Percentiles rank a stretch among this genome's conserved stretches.
Evolutionary conservation across 2,888 invertebrate genomes (phyloP).

Genomic region (Morpho deidamia): DNA sequence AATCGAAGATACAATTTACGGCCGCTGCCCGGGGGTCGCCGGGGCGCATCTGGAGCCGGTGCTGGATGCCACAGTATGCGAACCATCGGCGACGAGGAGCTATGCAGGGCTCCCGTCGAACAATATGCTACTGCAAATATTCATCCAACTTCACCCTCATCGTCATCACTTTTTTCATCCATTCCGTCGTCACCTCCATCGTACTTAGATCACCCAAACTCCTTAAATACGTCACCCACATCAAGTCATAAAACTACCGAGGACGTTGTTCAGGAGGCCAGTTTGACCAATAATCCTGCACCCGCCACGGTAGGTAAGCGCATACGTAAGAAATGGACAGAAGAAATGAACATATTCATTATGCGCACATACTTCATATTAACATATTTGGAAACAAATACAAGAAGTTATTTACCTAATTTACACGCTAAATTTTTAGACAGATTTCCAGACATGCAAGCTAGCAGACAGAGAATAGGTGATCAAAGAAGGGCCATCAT

Average conservation of each 20-base stretch:
- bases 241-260: background rate
- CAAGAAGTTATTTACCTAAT: too few species aligned
- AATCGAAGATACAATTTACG: background rate
- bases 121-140: too few species aligned
- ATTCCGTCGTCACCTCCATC: too few species aligned
- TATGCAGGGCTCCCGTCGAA: too few species aligned
- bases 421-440: too few species aligned
- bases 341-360: slow-evolving; percentile 1
- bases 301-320: background rate
- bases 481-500: background rate
- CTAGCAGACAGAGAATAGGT: background rate
- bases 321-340: slow-evolving; percentile 1
- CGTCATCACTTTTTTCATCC: too few species aligned
- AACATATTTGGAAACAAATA: too few species aligned
- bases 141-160: too few species aligned
- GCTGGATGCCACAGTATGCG: slow-evolving; percentile 23
- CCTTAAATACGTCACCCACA: too few species aligned
- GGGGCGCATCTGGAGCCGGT: slow-evolving; percentile 12
- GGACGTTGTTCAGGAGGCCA: slow-evolving; percentile 4
- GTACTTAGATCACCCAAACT: too few species aligned
- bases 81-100: slow-evolving; percentile 5
- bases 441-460: background rate
- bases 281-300: background rate
- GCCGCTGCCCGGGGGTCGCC: background rate
- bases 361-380: background rate